These are phyloP conservation scores for Corticium candelabrum DNA, from an alignment of 37 sponge, comb jelly and placozoan species.

Conservation along the genomic window DNA sequence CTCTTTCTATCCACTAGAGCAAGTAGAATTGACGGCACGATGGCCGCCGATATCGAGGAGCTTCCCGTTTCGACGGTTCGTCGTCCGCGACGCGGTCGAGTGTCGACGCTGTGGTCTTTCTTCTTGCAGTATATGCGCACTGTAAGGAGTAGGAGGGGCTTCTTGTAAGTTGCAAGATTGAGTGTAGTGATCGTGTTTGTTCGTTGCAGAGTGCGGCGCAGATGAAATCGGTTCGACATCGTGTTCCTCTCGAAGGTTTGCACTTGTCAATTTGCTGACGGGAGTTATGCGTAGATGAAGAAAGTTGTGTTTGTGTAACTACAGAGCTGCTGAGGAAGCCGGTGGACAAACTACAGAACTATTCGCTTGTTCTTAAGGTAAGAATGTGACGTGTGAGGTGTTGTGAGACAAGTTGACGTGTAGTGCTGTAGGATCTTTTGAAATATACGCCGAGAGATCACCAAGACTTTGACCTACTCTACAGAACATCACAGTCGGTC, in stretches of 20 bases:
- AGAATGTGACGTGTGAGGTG: conserved; percentile 8
- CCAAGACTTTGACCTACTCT: background rate
- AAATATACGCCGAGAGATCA: background rate
- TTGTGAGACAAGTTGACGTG: too few species aligned
- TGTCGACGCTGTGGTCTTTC: too few species aligned
- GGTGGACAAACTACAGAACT: conserved; percentile 73
- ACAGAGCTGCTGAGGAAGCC: conserved; percentile 71
- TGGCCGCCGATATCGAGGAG: too few species aligned
- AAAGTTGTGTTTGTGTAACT: too few species aligned
- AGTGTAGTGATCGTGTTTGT: too few species aligned
- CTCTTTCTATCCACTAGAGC: background rate
- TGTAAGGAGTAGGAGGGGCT: too few species aligned
- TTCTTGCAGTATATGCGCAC: too few species aligned
- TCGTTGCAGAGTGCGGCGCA: background rate
- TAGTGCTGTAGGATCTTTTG: background rate
- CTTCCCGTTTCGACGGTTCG: too few species aligned
- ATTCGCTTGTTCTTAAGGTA: conserved; percentile 66
- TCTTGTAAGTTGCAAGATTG: too few species aligned
- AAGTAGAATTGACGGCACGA: background rate
- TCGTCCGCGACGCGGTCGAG: too few species aligned
- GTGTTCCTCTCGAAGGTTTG: background rate
- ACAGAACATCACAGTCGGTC: background rate
- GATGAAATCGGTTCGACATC: background rate
- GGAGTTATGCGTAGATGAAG: too few species aligned
- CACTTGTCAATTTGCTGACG: too few species aligned